Evolutionary conservation across 2,888 invertebrate genomes (phyloP).

Genomic region (Caenorhabditis macrosperma): DNA sequence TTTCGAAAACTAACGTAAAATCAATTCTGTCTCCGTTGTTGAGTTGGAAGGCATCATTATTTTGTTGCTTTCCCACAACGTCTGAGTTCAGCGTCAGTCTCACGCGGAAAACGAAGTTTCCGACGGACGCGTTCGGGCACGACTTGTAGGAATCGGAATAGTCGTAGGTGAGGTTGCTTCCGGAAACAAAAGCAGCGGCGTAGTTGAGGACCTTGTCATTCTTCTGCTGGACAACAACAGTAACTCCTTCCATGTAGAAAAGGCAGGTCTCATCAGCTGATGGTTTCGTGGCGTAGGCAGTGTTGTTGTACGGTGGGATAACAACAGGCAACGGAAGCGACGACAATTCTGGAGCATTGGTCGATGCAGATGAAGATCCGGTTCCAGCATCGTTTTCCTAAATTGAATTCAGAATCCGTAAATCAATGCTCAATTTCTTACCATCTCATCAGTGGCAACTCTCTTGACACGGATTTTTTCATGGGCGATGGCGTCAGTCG

Average conservation of each 20-base stretch:
- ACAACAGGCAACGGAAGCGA: conserved; percentile 60
- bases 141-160: conserved; percentile 30
- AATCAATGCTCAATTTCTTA: too few species aligned
- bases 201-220: conserved; percentile 37
- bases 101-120: conserved; percentile 59
- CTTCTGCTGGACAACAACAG: conserved; percentile 56
- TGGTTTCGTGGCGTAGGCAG: not conserved
- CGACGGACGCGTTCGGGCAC: conserved; percentile 52
- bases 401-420: not conserved
- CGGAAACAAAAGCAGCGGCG: conserved; percentile 31
- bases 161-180: conserved; percentile 39
- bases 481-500: conserved; percentile 61
- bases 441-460: conserved; percentile 57
- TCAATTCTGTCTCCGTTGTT: conserved; percentile 33
- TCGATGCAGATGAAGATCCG: not conserved
- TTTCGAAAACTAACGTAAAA: conserved; percentile 26
- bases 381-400: not conserved
- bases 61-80: conserved; percentile 33
- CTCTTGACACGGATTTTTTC: conserved; percentile 67
- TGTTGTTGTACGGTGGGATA: conserved; percentile 61
- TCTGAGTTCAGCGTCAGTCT: conserved; percentile 8
- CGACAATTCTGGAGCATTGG: not conserved
- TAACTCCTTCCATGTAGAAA: conserved; percentile 70
- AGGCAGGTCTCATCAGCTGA: conserved; percentile 52
- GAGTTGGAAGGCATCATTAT: conserved; percentile 34